Base-by-base conservation (phyloP, 2,888 invertebrate species). In the Chrysomela aeneicollis region DNA sequence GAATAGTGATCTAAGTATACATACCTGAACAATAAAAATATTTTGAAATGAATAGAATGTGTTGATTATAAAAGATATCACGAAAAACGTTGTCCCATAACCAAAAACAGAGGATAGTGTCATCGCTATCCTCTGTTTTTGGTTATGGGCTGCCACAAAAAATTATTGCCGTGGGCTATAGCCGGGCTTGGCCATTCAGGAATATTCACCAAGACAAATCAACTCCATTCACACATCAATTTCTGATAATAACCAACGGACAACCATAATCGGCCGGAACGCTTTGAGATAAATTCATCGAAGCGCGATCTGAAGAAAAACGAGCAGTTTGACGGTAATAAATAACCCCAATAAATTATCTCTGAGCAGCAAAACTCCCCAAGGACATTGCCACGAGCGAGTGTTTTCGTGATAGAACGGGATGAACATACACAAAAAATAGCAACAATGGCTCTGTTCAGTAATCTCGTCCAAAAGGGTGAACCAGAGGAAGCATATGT, bases 301-400 rank as follows among this genome's bases (percentile, higher is more conserved):
- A 46, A 15, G 57, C 57, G 10, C 57, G 46, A 57, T 17, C 57
- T 30, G 8, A 17, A 46, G 46, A 46, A 22, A 46, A 57, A 26
- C 57, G 46, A 57, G 30, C 37, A 30, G 57, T 47, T 12, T 9
- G 46, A 32, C 46, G 10, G 19, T 46, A 26, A 57, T 57, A 57
- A 57, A 57, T 57, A 57, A 57, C 57, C 10, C 46, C 18, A 46
- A 57, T 57, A 57, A 57, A 57, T 57, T 46, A 57, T 57, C 42
- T 57, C 47, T n/a, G 19, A 49, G 12, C 18, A 47, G 46, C 46
- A 26, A 30, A 47, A 57, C 46, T 57, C 57, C 17, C 46, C 46
- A 46, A 10, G 46, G 57, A 57, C 57, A 57, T 57, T 15, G 42
- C n/a, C 46, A 46, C 42, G 15, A 47, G 46, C 46, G 19, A 18